Evolutionary conservation across 2,113 vertebrate genomes (phyloP).

Genomic region (Melanotaenia duboulayi): DNA sequence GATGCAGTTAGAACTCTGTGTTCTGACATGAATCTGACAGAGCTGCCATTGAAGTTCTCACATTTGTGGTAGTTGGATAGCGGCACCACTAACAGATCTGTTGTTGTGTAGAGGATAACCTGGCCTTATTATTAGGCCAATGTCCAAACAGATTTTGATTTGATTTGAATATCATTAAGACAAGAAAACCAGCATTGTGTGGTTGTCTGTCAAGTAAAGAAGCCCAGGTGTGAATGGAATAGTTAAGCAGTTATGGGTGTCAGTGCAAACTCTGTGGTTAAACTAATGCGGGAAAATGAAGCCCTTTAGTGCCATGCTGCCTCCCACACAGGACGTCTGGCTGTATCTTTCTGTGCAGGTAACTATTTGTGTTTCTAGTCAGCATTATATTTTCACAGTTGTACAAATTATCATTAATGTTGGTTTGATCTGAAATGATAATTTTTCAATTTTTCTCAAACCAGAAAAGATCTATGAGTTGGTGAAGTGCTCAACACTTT

Average conservation of each 20-base stretch:
- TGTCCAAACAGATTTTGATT: conserved; percentile 69
- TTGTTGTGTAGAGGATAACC: conserved; percentile 49
- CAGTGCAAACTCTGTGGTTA: conserved; percentile 79
- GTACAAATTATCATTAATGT: conserved; percentile 22
- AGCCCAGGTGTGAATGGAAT: conserved; percentile 76
- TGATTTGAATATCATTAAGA: conserved; percentile 74
- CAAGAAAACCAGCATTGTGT: conserved; percentile 71
- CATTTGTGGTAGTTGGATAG: conserved; percentile 37
- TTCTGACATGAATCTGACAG: conserved; percentile 41
- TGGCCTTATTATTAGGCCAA: conserved; percentile 57
- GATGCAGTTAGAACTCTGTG: conserved; percentile 27
- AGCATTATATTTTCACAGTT: conserved; percentile 35
- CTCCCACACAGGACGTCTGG: conserved; percentile 75
- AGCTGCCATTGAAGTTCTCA: conserved; percentile 52
- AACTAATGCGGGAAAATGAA: conserved; percentile 82
- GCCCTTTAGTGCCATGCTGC: conserved; percentile 74
- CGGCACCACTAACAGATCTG: conserved; percentile 64
- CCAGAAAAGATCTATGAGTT: background rate
- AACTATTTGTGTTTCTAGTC: conserved; percentile 52
- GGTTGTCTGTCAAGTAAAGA: conserved; percentile 68
- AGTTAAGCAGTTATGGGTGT: conserved; percentile 73
- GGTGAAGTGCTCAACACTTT: too few relatives aligned
- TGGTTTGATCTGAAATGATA: conserved; percentile 27
- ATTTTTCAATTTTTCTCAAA: conserved; percentile 13
- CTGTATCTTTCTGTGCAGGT: conserved; percentile 68